These are phyloP conservation scores for Volucella zonaria DNA, from an alignment of 2,888 invertebrate species.

Conservation along the genomic window DNA sequence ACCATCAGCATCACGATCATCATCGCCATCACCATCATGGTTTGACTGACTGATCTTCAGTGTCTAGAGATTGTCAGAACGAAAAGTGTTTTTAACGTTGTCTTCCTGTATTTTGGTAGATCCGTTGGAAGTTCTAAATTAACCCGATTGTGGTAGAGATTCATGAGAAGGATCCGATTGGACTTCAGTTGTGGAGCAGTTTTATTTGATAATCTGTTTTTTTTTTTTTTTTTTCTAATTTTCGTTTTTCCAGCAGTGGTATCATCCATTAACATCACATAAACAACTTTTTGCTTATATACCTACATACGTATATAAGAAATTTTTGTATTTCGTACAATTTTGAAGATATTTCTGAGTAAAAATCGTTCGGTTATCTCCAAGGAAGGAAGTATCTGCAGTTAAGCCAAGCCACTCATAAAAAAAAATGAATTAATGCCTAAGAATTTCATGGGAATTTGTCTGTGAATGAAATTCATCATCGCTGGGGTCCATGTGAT, in stretches of 20 bases:
- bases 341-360: conserved; percentile 45
- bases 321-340: not conserved
- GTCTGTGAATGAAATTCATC: conserved; percentile 66
- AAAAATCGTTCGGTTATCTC: conserved; percentile 18
- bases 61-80: conserved; percentile 24
- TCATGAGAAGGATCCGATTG: conserved; percentile 37
- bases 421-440: conserved; percentile 41
- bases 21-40: conserved; percentile 28
- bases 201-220: conserved; percentile 34
- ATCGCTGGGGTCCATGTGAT: conserved; percentile 16
- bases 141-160: conserved; percentile 22
- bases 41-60: conserved; percentile 40
- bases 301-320: not conserved
- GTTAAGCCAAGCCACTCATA: not conserved
- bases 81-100: conserved; percentile 28
- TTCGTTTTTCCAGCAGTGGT: not conserved
- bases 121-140: conserved; percentile 44
- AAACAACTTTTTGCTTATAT: no score
- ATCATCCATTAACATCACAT: not conserved
- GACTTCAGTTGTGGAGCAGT: conserved; percentile 53
- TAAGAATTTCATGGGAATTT: conserved; percentile 54
- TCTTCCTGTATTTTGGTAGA: conserved; percentile 22
- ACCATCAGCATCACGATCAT: conserved; percentile 38
- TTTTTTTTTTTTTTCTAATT: not conserved
- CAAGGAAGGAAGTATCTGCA: conserved; percentile 5